Percentiles rank a stretch among this genome's conserved stretches.
Evolutionary conservation across 1,140 invertebrate genomes (phyloP).

Genomic region (Drosophila saltans): DNA sequence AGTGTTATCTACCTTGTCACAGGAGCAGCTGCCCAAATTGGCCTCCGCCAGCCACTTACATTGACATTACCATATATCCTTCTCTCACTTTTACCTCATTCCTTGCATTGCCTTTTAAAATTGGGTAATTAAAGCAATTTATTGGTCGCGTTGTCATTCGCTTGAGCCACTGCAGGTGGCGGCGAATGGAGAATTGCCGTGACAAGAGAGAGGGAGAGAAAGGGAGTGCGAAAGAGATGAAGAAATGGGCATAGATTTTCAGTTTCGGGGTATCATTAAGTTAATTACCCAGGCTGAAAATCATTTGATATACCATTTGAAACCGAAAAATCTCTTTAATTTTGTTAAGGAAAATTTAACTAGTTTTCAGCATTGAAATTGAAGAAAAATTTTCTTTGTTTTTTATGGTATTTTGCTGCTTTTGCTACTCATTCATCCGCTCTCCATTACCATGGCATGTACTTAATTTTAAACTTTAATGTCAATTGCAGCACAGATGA

Average conservation of each 20-base stretch:
- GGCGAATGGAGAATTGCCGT: conserved; percentile 24
- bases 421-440: not conserved
- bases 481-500: conserved; percentile 13
- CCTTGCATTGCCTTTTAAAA: conserved; percentile 58
- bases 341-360: not conserved
- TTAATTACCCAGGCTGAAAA: conserved; percentile 7
- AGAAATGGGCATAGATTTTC: not conserved
- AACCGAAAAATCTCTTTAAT: not conserved
- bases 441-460: conserved; percentile 25
- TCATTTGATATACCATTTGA: not conserved
- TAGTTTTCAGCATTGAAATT: not conserved
- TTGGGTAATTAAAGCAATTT: conserved; percentile 81
- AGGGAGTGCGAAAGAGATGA: not conserved
- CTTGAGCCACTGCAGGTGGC: conserved; percentile 16
- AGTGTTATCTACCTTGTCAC: conserved; percentile 76
- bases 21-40: conserved; percentile 61
- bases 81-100: conserved; percentile 1
- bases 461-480: conserved; percentile 28
- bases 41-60: conserved; percentile 57
- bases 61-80: conserved; percentile 61
- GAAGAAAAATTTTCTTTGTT: not conserved
- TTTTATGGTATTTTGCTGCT: no score
- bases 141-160: conserved; percentile 52
- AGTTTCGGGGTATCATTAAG: not conserved
- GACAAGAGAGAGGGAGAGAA: not conserved